These are phyloP conservation scores for Pristionchus pacificus DNA, from an alignment of 1,140 invertebrate genomes.

Conservation along the genomic window DNA sequence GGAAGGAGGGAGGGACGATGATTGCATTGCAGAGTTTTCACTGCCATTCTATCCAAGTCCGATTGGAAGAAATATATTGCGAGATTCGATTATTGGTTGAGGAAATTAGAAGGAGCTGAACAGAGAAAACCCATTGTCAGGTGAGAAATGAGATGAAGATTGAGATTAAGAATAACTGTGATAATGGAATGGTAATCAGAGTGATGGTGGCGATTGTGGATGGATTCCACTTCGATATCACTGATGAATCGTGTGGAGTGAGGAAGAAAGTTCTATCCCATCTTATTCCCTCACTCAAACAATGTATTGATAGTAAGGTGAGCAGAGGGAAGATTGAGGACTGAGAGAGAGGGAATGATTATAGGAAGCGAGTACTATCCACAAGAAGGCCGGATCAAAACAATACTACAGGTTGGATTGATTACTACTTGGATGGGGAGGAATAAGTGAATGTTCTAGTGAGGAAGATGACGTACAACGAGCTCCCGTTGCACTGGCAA, in stretches of 20 bases:
- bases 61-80: slow-evolving; percentile 61
- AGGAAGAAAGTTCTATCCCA: slow-evolving; percentile 24
- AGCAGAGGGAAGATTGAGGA: no score
- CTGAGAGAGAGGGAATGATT: no score
- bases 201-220: slow-evolving; percentile 79
- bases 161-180: slow-evolving; percentile 11
- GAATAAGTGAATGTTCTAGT: no score
- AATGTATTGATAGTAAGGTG: slow-evolving; percentile 46
- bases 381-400: slow-evolving; percentile 38
- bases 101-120: slow-evolving; percentile 71
- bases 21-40: slow-evolving; percentile 51
- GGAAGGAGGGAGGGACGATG: slow-evolving; percentile 38
- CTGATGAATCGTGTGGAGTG: slow-evolving; percentile 29
- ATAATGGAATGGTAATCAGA: slow-evolving; percentile 56
- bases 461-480: slow-evolving; percentile 81
- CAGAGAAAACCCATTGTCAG: slow-evolving; percentile 64
- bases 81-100: slow-evolving; percentile 72
- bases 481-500: slow-evolving; percentile 83
- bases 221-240: slow-evolving; percentile 84
- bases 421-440: no score
- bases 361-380: slow-evolving; percentile 9
- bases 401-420: slow-evolving; percentile 55
- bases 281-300: slow-evolving; percentile 41
- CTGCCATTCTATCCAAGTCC: slow-evolving; percentile 23
- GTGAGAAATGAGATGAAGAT: neutral